Evolutionary conservation across 2,797 vertebrate genomes (phyloP).

Genomic region (Sebastes umbrosus): DNA sequence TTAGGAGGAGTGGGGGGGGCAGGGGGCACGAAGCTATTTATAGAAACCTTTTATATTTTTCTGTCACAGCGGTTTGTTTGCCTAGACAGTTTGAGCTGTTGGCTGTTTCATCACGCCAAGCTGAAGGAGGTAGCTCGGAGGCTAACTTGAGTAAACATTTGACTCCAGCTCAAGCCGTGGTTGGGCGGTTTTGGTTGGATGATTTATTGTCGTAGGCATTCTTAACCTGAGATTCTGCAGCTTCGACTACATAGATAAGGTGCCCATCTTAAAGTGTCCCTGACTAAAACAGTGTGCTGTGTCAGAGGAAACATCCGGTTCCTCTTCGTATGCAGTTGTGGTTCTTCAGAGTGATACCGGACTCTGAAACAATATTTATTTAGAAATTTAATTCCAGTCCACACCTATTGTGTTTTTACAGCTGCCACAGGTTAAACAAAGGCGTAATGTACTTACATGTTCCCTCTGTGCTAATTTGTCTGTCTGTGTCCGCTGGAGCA

Average conservation of each 20-base stretch:
- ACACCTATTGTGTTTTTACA: slow-evolving; percentile 47
- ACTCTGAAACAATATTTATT: slow-evolving; percentile 51
- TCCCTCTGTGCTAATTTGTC: slow-evolving; percentile 10
- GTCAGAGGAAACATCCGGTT: slow-evolving; percentile 25
- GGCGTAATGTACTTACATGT: slow-evolving; percentile 5
- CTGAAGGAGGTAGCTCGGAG: slow-evolving; percentile 38
- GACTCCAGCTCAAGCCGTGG: slow-evolving; percentile 15
- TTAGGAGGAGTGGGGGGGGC: neutral
- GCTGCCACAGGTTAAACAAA: slow-evolving; percentile 45
- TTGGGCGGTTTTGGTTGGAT: slow-evolving; percentile 2
- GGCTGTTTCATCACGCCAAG: slow-evolving; percentile 56
- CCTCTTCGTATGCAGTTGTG: slow-evolving; percentile 11
- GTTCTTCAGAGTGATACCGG: slow-evolving; percentile 10
- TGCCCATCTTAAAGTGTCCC: slow-evolving; percentile 5
- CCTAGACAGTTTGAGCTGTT: slow-evolving; percentile 57
- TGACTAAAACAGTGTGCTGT: slow-evolving; percentile 3
- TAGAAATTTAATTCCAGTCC: slow-evolving; percentile 38
- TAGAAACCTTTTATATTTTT: slow-evolving; percentile 72
- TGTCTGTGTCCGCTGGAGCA: neutral
- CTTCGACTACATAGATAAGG: slow-evolving; percentile 9
- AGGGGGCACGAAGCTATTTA: slow-evolving; percentile 51
- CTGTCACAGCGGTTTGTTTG: slow-evolving; percentile 66
- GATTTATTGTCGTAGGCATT: slow-evolving; percentile 29
- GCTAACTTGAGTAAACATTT: slow-evolving; percentile 62
- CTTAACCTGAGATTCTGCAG: slow-evolving; percentile 29